Conservation (phyloP, 2,888 invertebrate genomes). For the Apoderus coryli region DNA sequence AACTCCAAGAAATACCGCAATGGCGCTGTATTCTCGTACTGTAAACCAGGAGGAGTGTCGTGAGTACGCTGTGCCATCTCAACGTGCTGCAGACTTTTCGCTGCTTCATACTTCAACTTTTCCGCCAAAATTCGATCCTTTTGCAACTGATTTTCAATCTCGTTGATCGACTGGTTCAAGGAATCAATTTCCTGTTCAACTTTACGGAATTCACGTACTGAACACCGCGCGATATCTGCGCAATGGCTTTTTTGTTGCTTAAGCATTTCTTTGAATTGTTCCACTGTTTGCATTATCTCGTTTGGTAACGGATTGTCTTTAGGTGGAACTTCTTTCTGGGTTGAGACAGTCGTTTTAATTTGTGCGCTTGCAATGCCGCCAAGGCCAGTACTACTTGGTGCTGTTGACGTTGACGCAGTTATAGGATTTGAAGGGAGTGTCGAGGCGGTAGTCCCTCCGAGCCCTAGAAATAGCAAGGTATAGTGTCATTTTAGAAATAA, state of each 20-base stretch:
- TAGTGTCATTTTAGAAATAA: background rate
- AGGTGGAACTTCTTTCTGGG: constrained; percentile 37
- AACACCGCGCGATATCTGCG: constrained; percentile 30
- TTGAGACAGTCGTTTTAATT: constrained; percentile 26
- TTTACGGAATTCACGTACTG: constrained; percentile 44
- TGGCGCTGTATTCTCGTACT: constrained; percentile 61
- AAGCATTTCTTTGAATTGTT: constrained; percentile 67
- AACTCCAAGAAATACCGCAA: constrained; percentile 54
- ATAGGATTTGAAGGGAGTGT: too few relatives aligned
- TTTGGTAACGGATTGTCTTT: constrained; percentile 58
- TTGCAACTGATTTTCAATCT: constrained; percentile 47
- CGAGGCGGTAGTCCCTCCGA: constrained; percentile 12
- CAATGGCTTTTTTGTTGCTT: constrained; percentile 62
- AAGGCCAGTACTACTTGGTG: constrained; percentile 6
- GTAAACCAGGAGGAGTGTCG: constrained; percentile 58
- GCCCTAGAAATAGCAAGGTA: constrained; percentile 4
- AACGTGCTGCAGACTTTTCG: constrained; percentile 52
- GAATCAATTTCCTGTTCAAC: constrained; percentile 48
- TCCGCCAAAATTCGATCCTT: constrained; percentile 44
- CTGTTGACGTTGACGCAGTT: constrained; percentile 12
- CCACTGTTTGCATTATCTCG: constrained; percentile 62
- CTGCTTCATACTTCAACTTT: constrained; percentile 57
- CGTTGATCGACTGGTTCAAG: constrained; percentile 42
- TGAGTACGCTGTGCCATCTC: constrained; percentile 69
- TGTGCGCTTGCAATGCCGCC: constrained; percentile 39